phyloP scores from a whole-genome alignment of 2,113 vertebrate species.

The Phrynocephalus versicolor region DNA sequence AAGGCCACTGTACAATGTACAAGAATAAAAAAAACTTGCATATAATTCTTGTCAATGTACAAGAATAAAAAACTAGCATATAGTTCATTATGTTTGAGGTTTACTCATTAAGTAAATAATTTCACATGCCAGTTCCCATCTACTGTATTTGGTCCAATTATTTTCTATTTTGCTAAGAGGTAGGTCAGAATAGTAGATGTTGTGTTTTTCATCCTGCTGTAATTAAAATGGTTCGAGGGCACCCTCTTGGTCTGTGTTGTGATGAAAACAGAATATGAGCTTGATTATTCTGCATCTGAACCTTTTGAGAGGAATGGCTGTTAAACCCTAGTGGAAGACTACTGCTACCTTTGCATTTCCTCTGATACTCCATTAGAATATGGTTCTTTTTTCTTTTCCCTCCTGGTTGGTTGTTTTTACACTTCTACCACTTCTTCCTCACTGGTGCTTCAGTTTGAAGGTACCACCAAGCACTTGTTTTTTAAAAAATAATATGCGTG shows the following conservation, averaged over 20 bases:
- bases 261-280: neutral
- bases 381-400: neutral
- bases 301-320: neutral
- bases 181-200: neutral
- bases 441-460: slow-evolving; percentile 8
- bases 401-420: neutral
- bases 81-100: neutral
- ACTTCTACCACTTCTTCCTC: neutral
- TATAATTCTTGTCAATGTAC: neutral
- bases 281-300: too few relatives aligned
- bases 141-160: neutral
- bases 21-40: neutral
- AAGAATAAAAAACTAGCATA: neutral
- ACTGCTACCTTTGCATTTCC: neutral
- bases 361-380: neutral
- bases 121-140: neutral
- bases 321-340: neutral
- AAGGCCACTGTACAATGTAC: neutral
- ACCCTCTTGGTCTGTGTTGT: neutral
- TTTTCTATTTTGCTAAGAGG: neutral
- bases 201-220: neutral
- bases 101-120: neutral
- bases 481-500: slow-evolving; percentile 13
- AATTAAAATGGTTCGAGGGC: neutral
- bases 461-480: slow-evolving; percentile 41